These are phyloP conservation scores for Eupithecia subumbrata DNA, from an alignment of 2,888 invertebrate species.

Conservation along the genomic window DNA sequence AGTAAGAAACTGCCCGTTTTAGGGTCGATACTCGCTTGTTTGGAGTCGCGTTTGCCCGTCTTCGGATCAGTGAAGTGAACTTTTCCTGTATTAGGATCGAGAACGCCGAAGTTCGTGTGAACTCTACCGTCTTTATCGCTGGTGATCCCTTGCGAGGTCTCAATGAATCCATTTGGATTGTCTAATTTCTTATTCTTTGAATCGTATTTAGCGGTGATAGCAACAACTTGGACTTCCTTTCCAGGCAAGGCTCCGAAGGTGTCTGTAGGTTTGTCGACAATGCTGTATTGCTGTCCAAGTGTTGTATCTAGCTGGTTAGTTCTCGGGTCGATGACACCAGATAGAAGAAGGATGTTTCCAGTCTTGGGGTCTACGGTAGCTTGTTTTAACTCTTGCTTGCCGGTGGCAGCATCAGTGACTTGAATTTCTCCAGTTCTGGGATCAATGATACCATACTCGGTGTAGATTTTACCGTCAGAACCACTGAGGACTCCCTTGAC, in stretches of 20 bases:
- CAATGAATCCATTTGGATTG: conserved; percentile 82
- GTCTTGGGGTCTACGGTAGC: conserved; percentile 81
- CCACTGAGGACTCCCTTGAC: conserved; percentile 80
- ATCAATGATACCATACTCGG: conserved; percentile 85
- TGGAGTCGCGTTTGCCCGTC: conserved; percentile 85
- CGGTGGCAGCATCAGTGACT: conserved; percentile 73
- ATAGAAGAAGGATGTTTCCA: conserved; percentile 78
- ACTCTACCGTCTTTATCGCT: conserved; percentile 89
- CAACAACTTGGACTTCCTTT: conserved; percentile 83
- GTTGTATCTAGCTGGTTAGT: conserved; percentile 83
- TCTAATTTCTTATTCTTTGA: conserved; percentile 85
- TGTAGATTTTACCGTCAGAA: conserved; percentile 86
- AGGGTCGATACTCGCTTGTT: conserved; percentile 84
- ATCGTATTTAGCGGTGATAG: conserved; percentile 85
- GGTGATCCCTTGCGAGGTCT: conserved; percentile 81
- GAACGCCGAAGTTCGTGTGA: conserved; percentile 86
- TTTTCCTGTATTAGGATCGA: conserved; percentile 84
- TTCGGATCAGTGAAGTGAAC: conserved; percentile 83
- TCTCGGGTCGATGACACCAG: conserved; percentile 84
- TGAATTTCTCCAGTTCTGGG: conserved; percentile 84
- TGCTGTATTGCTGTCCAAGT: conserved; percentile 85
- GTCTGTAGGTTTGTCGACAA: conserved; percentile 84
- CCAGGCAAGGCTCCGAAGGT: conserved; percentile 71
- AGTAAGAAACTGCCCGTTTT: conserved; percentile 83
- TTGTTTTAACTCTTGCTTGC: conserved; percentile 73